Base-by-base conservation (phyloP, 1,140 invertebrate genomes). In the Drosophila ohnishii region DNA sequence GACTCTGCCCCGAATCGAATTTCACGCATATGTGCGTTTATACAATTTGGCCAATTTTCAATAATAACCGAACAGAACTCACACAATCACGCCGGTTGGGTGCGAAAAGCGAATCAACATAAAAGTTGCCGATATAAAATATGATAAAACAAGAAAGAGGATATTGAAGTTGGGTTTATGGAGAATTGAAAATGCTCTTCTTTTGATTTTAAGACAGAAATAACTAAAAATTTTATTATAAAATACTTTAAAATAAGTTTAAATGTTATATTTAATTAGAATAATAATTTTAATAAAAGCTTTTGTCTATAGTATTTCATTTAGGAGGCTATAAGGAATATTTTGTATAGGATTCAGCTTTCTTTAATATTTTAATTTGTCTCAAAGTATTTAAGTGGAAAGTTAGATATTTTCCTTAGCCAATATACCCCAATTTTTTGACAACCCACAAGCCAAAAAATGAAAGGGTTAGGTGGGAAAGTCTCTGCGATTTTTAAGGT, bases 21-120 rank as follows among this genome's bases (percentile, higher is more conserved):
- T 90, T 90, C 86, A 90, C 87, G 86, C 86, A 90, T 90, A 90
- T 90, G 86, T 90, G 86, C 82, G 79, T 80, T 90, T 90, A 90
- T 73, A 90, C 86, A 90, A 90, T 90, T 90, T 90, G 82, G 82
- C 86, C 86, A 90, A 90, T 90, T 90, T 80, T 90, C 87, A 78
- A 80, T 90, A 90, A 87, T 79, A 78, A 75, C 72, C 80, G 78
- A 86, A 87, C 56, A 72, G 65, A 60, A 80, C 78, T 75, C 51
- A 51, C 40, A 78, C 60, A 65, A 56, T 42, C 61, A 40, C 40
- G 55, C 16, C 35, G 73, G 40, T 35, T 75, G 72, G 72, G 73
- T 75, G 65, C 51, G 60, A 77, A 75, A 83, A 61, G 37, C 66
- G 75, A 75, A 81, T 85, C 74, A 81, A 80, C 78, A 74, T 66